These are phyloP conservation scores for Lacerta viridis DNA, from an alignment of 2,797 vertebrate species.

Conservation along the genomic window DNA sequence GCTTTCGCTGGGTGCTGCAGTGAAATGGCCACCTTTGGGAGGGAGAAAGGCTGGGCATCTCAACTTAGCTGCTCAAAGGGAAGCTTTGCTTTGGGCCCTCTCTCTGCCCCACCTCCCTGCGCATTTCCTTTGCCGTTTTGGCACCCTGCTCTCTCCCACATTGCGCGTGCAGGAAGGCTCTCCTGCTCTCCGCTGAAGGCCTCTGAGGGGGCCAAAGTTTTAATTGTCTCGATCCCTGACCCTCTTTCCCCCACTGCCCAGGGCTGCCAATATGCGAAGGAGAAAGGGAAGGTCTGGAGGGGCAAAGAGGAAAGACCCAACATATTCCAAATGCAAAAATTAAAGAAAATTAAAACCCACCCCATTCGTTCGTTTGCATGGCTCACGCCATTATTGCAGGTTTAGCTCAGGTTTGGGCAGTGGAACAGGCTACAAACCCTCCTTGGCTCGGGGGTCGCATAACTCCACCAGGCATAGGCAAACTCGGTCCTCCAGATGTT, in stretches of 20 bases:
- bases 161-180: slow-evolving; percentile 48
- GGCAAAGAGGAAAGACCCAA: neutral
- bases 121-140: slow-evolving; percentile 65
- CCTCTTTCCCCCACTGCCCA: too few relatives aligned
- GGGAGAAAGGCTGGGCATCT: slow-evolving; percentile 43
- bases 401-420: neutral
- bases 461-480: too few relatives aligned
- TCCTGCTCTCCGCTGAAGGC: slow-evolving; percentile 47
- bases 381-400: neutral
- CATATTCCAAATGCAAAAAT: neutral
- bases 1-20: slow-evolving; percentile 18
- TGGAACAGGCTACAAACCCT: too few relatives aligned
- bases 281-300: neutral
- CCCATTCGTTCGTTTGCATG: neutral
- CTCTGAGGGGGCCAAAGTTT: neutral
- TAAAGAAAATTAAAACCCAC: neutral
- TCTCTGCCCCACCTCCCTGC: slow-evolving; percentile 15
- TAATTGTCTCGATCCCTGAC: neutral
- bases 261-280: too few relatives aligned
- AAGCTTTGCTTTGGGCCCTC: slow-evolving; percentile 28
- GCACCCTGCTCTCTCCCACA: slow-evolving; percentile 79
- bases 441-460: too few relatives aligned
- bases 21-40: neutral
- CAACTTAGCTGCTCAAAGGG: slow-evolving; percentile 11
- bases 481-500: too few relatives aligned